Evolutionary conservation across 2,797 vertebrate species (phyloP).

Genomic region (Psittacula echo): DNA sequence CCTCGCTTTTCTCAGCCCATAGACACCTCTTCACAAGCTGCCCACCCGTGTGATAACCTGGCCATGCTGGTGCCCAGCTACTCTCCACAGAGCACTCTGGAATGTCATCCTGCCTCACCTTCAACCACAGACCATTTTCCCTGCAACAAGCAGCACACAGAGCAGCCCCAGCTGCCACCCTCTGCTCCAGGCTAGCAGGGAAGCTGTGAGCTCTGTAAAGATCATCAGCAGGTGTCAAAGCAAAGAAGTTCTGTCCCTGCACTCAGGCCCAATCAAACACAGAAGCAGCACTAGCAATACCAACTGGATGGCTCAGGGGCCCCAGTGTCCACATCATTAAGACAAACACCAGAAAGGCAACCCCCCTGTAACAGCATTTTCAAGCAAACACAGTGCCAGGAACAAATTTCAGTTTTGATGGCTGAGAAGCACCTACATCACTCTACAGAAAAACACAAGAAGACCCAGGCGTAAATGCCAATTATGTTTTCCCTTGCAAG

Average conservation of each 20-base stretch:
- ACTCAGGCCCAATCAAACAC: not conserved
- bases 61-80: not conserved
- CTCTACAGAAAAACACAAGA: not conserved
- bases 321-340: not conserved
- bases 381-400: not conserved
- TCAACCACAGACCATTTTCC: not conserved
- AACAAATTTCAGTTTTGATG: not conserved
- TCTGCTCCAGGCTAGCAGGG: not conserved
- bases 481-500: not conserved
- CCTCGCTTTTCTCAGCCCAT: not conserved
- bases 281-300: not conserved
- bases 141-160: not conserved
- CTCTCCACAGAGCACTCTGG: not conserved
- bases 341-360: not conserved
- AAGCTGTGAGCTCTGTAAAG: accelerated
- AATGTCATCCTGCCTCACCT: not conserved
- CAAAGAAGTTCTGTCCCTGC: not conserved
- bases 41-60: accelerated
- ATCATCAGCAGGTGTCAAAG: not conserved
- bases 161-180: not conserved
- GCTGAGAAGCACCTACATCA: not conserved
- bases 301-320: not conserved
- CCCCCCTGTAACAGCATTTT: not conserved
- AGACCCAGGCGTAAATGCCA: not conserved
- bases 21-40: not conserved